A percentile compares a stretch with the other conserved stretches of the same genome.
phyloP scores from a whole-genome alignment of 2,113 vertebrate species.

The Labeo rohita region DNA sequence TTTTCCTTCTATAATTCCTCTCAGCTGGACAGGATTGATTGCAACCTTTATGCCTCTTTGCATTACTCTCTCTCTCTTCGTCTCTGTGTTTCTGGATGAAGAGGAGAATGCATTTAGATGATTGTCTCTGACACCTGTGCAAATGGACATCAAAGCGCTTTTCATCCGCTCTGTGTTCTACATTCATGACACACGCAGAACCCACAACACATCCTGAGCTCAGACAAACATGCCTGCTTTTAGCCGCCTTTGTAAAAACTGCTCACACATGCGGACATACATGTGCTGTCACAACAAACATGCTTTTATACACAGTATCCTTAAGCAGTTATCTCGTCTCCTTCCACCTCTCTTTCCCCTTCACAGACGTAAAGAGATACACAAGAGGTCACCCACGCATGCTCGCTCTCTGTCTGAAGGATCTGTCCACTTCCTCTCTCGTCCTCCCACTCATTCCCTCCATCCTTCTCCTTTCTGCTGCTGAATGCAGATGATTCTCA shows the following conservation, averaged over 20 bases:
- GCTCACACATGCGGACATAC: conserved; percentile 40
- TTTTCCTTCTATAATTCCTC: neutral
- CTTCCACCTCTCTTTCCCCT: neutral
- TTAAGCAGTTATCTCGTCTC: conserved; percentile 26
- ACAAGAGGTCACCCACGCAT: conserved; percentile 43
- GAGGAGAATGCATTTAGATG: conserved; percentile 36
- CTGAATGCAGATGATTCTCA: conserved; percentile 48
- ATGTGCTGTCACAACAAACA: conserved; percentile 25
- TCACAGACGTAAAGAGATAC: conserved; percentile 26
- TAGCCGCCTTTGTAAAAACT: conserved; percentile 17
- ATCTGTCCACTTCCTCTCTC: conserved; percentile 42
- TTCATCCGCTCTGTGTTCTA: conserved; percentile 45
- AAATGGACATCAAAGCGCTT: conserved; percentile 45
- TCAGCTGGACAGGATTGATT: neutral
- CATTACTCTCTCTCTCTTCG: neutral
- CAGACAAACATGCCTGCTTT: conserved; percentile 41
- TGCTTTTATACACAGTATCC: conserved; percentile 52
- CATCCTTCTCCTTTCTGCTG: conserved; percentile 46
- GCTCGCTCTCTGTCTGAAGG: conserved; percentile 45
- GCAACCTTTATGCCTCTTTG: neutral
- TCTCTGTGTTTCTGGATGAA: neutral
- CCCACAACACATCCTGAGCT: conserved; percentile 46
- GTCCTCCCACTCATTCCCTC: conserved; percentile 47
- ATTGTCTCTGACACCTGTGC: conserved; percentile 42
- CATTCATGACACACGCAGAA: conserved; percentile 52